phyloP scores from a whole-genome alignment of 92 coral and sea anemone species.

The Porites lobata region DNA sequence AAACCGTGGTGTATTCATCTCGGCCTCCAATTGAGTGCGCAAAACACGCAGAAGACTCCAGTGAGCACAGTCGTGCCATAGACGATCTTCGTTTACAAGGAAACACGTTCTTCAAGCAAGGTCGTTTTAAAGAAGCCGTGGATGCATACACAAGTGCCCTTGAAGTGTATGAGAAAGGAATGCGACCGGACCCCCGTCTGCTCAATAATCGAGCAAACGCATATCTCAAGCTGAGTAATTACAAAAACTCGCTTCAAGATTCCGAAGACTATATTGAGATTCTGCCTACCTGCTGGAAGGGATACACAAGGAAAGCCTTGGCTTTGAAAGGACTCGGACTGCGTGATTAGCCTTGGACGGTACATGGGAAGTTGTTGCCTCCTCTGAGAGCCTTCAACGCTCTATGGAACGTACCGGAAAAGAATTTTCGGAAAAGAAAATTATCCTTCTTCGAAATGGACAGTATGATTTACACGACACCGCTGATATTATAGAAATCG shows the following conservation, averaged over 20 bases:
- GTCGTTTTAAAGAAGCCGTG: conserved; percentile 28
- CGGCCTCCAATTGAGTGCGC: conserved; percentile 12
- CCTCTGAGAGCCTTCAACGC: not conserved
- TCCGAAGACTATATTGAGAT: conserved; percentile 30
- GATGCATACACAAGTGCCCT: conserved; percentile 36
- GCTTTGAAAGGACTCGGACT: conserved; percentile 38
- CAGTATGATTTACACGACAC: not conserved
- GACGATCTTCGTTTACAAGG: conserved; percentile 48
- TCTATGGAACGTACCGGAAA: not conserved
- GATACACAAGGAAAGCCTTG: conserved; percentile 58
- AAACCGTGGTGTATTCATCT: conserved; percentile 18
- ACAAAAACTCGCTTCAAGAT: conserved; percentile 23
- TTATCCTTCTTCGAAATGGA: not conserved
- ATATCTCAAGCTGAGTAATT: conserved; percentile 37
- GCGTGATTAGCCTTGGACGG: not conserved
- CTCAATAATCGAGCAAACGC: conserved; percentile 57
- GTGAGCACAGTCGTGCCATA: not conserved
- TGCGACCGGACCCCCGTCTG: conserved; percentile 33
- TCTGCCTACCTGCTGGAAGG: conserved; percentile 50
- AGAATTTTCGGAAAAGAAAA: not conserved
- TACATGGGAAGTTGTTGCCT: conserved; percentile 5
- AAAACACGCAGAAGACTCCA: not conserved
- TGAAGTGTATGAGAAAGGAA: conserved; percentile 9
- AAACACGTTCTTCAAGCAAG: conserved; percentile 22
- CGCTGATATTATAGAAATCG: not conserved